Evolutionary conservation across 2,113 vertebrate genomes (phyloP).

Genomic region (Indri indri): DNA sequence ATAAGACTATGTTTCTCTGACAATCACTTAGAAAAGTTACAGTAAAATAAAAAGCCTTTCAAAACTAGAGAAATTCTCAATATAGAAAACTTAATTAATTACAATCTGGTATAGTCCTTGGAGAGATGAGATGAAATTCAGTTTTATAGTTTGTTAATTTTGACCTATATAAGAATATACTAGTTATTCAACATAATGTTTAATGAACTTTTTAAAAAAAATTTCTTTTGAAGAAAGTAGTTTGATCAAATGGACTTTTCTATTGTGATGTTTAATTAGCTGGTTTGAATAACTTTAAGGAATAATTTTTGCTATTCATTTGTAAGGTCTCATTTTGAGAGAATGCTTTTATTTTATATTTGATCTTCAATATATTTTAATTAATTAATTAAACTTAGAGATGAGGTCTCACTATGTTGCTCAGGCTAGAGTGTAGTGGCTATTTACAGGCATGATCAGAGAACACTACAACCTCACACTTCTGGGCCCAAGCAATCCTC

Average conservation of each 20-base stretch:
- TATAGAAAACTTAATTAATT: slow-evolving; percentile 51
- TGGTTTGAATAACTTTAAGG: slow-evolving; percentile 1
- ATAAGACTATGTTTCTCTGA: slow-evolving; percentile 27
- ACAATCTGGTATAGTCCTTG: slow-evolving; percentile 50
- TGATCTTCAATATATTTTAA: slow-evolving; percentile 21
- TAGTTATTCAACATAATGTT: slow-evolving; percentile 57
- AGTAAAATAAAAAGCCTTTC: slow-evolving; percentile 54
- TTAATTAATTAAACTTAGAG: neutral
- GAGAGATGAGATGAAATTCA: slow-evolving; percentile 59
- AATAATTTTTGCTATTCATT: neutral
- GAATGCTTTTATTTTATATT: slow-evolving; percentile 53
- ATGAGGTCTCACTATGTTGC: neutral
- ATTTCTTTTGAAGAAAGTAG: too few species aligned
- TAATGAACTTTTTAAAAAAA: slow-evolving; percentile 4
- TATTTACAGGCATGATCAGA: neutral
- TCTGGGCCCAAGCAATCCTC: neutral
- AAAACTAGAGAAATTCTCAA: slow-evolving; percentile 43
- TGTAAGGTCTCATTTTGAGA: slow-evolving; percentile 7
- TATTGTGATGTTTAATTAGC: slow-evolving; percentile 50
- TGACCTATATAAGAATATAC: slow-evolving; percentile 41
- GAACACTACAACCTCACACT: neutral
- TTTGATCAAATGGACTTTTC: too few species aligned
- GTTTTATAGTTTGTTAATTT: slow-evolving; percentile 59
- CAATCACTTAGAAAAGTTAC: slow-evolving; percentile 23
- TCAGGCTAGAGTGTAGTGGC: neutral